Evolutionary conservation across 2,113 vertebrate genomes (phyloP), one percentile per base, ranked within the genome.

Genomic region (Mustela lutreola): DNA sequence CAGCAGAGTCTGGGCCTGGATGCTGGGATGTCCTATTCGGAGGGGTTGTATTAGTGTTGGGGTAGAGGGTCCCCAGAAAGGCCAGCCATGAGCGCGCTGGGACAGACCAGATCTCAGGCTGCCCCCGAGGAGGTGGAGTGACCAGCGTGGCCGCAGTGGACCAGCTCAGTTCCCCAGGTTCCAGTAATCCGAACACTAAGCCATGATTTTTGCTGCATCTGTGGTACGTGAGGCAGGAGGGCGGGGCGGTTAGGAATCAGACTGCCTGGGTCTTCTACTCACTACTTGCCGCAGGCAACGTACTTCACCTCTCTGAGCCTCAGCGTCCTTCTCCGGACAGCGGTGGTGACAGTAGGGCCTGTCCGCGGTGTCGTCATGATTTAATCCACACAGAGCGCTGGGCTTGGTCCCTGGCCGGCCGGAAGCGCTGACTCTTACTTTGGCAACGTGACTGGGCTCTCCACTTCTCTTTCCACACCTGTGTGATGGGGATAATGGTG

Each of bases 331-430:
- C 63, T 60, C 48, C 24, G 63, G 36, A 36, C 14, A 7, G 3
- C 21, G 45, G 18, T 15, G 21, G 24, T 26, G 53, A 26, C 4
- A 45, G 39, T 10, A 31, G 67, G 48, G 26, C 28, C 33, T 79
- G 0, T 9, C 39, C 0, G 1, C 1, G 3, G 53, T 8, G 31
- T 48, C 10, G 18, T n/a, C 19, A 5, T 36, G 53, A 89, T 26
- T 79, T 22, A 45, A 63, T 36, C 62, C 12, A 3, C 36, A 28
- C 16, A 56, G 36, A 70, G 62, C 4, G 8, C 50, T 48, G 56
- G n/a, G 45, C 82, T 6, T 36, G 3, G 58, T 15, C 4, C 65
- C 53, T 2, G 2, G 58, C 11, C 14, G 5, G 1, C 31, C 31
- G 0, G 10, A 14, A 39, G 19, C 18, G 85, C 42, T 4, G 62